phyloP scores from a whole-genome alignment of 2,113 vertebrate genomes.

The Meriones unguiculatus region DNA sequence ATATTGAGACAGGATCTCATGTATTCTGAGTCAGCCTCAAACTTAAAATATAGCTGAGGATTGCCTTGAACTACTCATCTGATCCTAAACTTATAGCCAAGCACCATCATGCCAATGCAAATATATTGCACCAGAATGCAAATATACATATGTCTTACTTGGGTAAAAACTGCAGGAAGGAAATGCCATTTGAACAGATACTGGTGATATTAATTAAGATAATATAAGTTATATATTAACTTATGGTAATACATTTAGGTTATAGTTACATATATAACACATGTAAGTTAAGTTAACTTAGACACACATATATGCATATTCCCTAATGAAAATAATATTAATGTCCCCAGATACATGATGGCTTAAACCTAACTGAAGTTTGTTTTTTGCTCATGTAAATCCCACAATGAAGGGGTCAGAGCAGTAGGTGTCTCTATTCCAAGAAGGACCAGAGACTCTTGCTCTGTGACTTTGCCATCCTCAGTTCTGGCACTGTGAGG shows the following conservation, averaged over 20 bases:
- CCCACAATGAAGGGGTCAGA: neutral
- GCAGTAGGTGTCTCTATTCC: neutral
- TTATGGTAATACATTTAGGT: neutral
- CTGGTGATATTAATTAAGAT: neutral
- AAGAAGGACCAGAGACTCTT: neutral
- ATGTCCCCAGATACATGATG: neutral
- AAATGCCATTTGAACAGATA: neutral
- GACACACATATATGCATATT: neutral
- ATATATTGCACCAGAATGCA: neutral
- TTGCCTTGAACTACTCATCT: neutral
- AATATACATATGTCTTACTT: slow-evolving; percentile 2
- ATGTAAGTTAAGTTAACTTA: neutral
- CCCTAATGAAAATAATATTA: neutral
- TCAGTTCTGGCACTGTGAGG: neutral
- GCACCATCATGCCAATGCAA: neutral
- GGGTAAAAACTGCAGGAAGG: slow-evolving; percentile 1
- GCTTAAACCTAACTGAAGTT: neutral
- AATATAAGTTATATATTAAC: neutral
- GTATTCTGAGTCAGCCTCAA: neutral
- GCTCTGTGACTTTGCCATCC: neutral
- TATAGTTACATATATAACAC: neutral
- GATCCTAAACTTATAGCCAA: neutral
- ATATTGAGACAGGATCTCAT: neutral
- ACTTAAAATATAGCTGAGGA: neutral
- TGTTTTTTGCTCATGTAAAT: slow-evolving; percentile 31